A percentile compares a stretch with the other conserved stretches of the same genome.
Evolutionary conservation across 2,888 invertebrate genomes (phyloP).

Genomic region (Ochropleura plecta): DNA sequence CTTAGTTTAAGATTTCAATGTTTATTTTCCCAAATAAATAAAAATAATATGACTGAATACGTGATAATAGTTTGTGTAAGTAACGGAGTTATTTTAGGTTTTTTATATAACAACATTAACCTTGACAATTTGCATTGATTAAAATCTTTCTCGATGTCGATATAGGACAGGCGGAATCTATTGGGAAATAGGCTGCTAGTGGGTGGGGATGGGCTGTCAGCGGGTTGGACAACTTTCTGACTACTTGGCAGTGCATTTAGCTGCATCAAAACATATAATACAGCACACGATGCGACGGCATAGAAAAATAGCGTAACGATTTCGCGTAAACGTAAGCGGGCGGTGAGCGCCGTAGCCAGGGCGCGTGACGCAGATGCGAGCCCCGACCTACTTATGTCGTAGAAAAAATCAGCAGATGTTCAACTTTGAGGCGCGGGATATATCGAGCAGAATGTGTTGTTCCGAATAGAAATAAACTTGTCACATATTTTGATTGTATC

Average conservation of each 20-base stretch:
- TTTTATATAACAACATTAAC: background rate
- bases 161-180: background rate
- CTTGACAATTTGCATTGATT: background rate
- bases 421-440: slow-evolving; percentile 86
- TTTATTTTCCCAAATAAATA: too few species aligned
- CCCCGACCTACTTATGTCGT: slow-evolving; percentile 90
- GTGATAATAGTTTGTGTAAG: too few species aligned
- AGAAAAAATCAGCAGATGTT: slow-evolving; percentile 90
- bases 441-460: slow-evolving; percentile 89
- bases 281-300: slow-evolving; percentile 70
- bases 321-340: slow-evolving; percentile 86
- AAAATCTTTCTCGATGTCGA: background rate
- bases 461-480: slow-evolving; percentile 91
- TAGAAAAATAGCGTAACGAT: slow-evolving; percentile 78
- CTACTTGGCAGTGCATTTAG: slow-evolving; percentile 4
- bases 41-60: too few species aligned
- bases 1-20: too few species aligned
- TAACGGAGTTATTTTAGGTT: background rate
- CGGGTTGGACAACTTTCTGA: background rate
- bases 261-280: slow-evolving; percentile 37
- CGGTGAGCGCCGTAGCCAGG: slow-evolving; percentile 76
- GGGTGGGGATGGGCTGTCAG: background rate
- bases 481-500: slow-evolving; percentile 91
- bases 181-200: background rate
- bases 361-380: slow-evolving; percentile 86